Percentiles rank a stretch among this genome's conserved stretches.
Evolutionary conservation across 2,888 invertebrate species (phyloP).

Genomic region (Hypena proboscidalis): DNA sequence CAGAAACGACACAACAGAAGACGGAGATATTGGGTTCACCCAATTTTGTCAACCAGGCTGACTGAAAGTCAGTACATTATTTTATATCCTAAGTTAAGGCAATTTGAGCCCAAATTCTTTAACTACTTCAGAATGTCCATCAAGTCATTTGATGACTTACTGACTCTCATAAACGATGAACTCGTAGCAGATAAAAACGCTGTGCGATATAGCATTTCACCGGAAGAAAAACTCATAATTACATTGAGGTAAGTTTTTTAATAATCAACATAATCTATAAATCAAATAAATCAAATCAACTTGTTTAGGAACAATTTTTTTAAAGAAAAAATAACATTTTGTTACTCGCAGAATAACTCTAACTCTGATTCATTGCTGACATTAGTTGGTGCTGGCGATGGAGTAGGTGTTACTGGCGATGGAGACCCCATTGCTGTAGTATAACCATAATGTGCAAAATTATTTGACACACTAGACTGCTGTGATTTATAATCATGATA

Average conservation of each 20-base stretch:
- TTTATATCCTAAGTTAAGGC: slow-evolving; percentile 15
- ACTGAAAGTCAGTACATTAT: slow-evolving; percentile 10
- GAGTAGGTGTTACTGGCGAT: slow-evolving; percentile 23
- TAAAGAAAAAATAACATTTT: slow-evolving; percentile 24
- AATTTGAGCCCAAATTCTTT: slow-evolving; percentile 16
- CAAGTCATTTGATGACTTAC: slow-evolving; percentile 30
- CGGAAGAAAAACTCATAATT: slow-evolving; percentile 15
- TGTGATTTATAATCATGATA: slow-evolving; percentile 21
- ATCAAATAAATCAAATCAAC: slow-evolving; percentile 22
- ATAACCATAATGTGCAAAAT: slow-evolving; percentile 21
- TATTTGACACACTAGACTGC: slow-evolving; percentile 27
- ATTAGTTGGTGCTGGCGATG: slow-evolving; percentile 35
- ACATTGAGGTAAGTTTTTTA: slow-evolving; percentile 23
- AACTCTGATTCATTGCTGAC: slow-evolving; percentile 19
- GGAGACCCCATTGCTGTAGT: slow-evolving; percentile 26
- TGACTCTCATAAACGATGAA: slow-evolving; percentile 24
- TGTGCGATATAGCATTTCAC: slow-evolving; percentile 15
- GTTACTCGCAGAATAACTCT: slow-evolving; percentile 30
- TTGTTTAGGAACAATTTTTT: slow-evolving; percentile 22
- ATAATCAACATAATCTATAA: slow-evolving; percentile 29
- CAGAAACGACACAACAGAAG: slow-evolving; percentile 29
- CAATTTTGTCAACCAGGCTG: slow-evolving; percentile 8
- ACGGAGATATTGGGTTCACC: slow-evolving; percentile 29
- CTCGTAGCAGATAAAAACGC: slow-evolving; percentile 20
- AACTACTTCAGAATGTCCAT: slow-evolving; percentile 26